Evolutionary conservation across 1,140 invertebrate genomes (phyloP).

Genomic region (Solenopsis invicta): DNA sequence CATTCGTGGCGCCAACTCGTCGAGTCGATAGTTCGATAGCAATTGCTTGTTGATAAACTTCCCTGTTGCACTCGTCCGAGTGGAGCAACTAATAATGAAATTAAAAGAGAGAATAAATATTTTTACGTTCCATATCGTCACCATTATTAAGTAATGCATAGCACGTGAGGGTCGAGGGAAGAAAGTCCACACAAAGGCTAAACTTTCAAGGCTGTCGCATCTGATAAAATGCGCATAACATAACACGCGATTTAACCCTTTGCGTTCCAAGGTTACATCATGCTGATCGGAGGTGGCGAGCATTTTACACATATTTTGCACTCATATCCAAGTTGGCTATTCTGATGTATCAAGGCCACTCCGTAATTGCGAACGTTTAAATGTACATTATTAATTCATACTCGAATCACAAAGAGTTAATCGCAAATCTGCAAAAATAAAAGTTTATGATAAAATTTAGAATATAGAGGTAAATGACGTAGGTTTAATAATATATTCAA

Average conservation of each 20-base stretch:
- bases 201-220: conserved; percentile 42
- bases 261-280: conserved; percentile 49
- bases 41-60: conserved; percentile 73
- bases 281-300: conserved; percentile 6
- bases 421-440: neutral
- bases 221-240: conserved; percentile 48
- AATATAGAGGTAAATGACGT: neutral
- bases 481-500: conserved; percentile 10
- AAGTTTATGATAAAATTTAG: neutral
- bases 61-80: neutral
- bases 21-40: conserved; percentile 65
- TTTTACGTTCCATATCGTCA: conserved; percentile 25
- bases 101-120: conserved; percentile 5
- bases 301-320: conserved; percentile 40
- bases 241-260: conserved; percentile 57
- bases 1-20: neutral
- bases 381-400: conserved; percentile 21
- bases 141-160: conserved; percentile 26
- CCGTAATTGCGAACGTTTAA: conserved; percentile 29
- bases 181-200: conserved; percentile 32
- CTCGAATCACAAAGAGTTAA: conserved; percentile 24
- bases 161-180: neutral
- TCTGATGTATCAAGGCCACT: conserved; percentile 27
- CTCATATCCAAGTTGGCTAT: conserved; percentile 36
- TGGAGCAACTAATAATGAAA: conserved; percentile 18